These are phyloP conservation scores for Calycopis cecrops DNA, from an alignment of 1,140 invertebrate genomes.

Conservation along the genomic window DNA sequence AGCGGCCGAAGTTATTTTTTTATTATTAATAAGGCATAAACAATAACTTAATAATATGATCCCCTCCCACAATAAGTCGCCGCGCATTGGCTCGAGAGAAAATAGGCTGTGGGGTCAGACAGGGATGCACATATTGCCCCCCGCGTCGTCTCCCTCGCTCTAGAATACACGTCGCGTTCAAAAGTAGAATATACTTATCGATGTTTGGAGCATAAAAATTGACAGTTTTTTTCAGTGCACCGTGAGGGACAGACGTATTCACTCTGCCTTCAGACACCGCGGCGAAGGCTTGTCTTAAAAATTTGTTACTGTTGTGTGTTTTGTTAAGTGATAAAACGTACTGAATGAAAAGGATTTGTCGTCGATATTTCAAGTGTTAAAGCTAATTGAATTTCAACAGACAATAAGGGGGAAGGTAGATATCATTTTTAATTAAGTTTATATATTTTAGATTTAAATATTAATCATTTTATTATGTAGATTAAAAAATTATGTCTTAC, in stretches of 20 bases:
- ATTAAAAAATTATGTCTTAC: slow-evolving; percentile 4
- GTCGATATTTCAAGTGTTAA: slow-evolving; percentile 18
- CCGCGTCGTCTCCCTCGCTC: slow-evolving; percentile 35
- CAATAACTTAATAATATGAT: slow-evolving; percentile 70
- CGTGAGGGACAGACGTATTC: slow-evolving; percentile 41
- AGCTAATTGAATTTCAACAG: not conserved
- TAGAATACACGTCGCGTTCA: slow-evolving; percentile 62
- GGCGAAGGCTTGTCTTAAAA: slow-evolving; percentile 55
- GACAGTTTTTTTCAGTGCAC: slow-evolving; percentile 71
- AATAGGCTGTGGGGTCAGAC: slow-evolving; percentile 67
- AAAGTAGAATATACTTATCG: slow-evolving; percentile 70
- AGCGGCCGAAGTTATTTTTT: slow-evolving; percentile 57
- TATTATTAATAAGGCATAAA: slow-evolving; percentile 71
- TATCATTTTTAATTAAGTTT: slow-evolving; percentile 12
- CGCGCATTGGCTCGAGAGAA: slow-evolving; percentile 60
- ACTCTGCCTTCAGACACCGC: slow-evolving; percentile 33
- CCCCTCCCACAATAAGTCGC: slow-evolving; percentile 59
- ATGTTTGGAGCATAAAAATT: slow-evolving; percentile 73
- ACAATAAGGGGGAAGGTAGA: slow-evolving; percentile 31
- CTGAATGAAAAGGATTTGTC: slow-evolving; percentile 17
- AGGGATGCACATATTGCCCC: slow-evolving; percentile 41
- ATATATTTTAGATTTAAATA: too few species aligned
- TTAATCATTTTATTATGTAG: too few species aligned
- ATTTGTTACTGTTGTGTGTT: slow-evolving; percentile 19
- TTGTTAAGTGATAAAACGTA: not conserved